Base-by-base conservation (phyloP, 2,888 invertebrate genomes). In the Leptodirus hochenwartii region DNA sequence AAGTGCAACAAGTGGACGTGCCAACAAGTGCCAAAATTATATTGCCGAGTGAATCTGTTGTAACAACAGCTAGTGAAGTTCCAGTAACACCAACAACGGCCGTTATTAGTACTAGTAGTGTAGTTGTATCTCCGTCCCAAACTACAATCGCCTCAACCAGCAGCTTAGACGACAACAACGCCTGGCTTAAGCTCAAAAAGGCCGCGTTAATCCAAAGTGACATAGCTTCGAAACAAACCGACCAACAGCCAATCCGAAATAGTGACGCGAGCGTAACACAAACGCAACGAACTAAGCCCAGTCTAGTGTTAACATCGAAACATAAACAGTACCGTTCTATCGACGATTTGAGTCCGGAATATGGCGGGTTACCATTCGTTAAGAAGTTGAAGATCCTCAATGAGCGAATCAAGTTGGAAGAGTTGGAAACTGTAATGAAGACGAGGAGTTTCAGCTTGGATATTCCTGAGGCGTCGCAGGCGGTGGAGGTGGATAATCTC, bases 301-400 rank as follows among this genome's bases (percentile, higher is more conserved):
- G 39, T 29, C 35, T 53, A 22, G 39, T 46, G 8, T 33, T 55
- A 13, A 44, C 49, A 6, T 45, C 47, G 26, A 49, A 47, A 58
- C 54, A 54, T 41, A 81, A 80, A 51, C 69, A 71, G 49, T 84
- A 84, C 53, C 31, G 69, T 36, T 82, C 82, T n/a, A 76, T 84
- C 29, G 81, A 81, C 45, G 85, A 85, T 50, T 54, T 85, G 17
- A 84, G 82, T 5, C 85, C 85, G 1, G 85, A 85, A 50, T 85
- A 84, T 44, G 77, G 78, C 29, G 78, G 81, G 9, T 54, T 85
- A 34, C 84, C 85, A 1, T 85, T 85, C 47, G 84, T 85, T 1
- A 85, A 85, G 53, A 82, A 84, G 44, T 57, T 85, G 27, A 84
- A 85, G 59, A 85, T 87, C 41, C 61, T 85, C 26, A 85, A 85